Percentiles rank a stretch among this genome's conserved stretches.
phyloP scores from a whole-genome alignment of 2,888 invertebrate genomes.

The Helicoverpa assulta region DNA sequence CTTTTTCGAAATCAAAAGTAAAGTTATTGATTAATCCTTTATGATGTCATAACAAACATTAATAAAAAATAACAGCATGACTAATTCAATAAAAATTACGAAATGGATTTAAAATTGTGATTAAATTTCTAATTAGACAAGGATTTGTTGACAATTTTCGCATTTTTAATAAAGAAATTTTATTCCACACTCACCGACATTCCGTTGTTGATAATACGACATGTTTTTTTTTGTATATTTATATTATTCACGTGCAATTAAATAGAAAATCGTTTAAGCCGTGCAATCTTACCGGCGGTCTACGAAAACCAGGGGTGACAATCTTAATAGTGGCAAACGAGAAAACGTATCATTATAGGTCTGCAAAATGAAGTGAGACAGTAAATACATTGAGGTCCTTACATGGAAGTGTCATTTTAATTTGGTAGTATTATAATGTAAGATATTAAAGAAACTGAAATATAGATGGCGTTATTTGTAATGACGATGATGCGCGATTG shows the following conservation, averaged over 20 bases:
- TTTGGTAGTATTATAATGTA: too few species aligned
- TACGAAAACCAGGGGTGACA: slow-evolving; percentile 73
- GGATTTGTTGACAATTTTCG: not conserved
- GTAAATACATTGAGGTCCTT: too few species aligned
- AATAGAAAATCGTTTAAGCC: slow-evolving; percentile 42
- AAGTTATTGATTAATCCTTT: too few species aligned
- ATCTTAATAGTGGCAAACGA: too few species aligned
- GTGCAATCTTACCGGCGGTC: slow-evolving; percentile 63
- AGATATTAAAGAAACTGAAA: too few species aligned
- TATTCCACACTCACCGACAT: slow-evolving; percentile 74
- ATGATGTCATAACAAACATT: not conserved
- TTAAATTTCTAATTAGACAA: not conserved
- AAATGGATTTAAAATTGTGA: not conserved
- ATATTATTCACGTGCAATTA: slow-evolving; percentile 37
- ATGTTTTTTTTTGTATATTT: slow-evolving; percentile 66
- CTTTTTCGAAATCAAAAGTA: not conserved
- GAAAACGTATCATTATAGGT: too few species aligned
- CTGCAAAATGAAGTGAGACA: too few species aligned
- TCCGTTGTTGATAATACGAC: slow-evolving; percentile 78
- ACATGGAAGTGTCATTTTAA: too few species aligned
- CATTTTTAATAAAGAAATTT: slow-evolving; percentile 7
- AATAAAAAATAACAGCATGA: not conserved
- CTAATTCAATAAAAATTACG: not conserved
- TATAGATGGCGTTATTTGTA: too few species aligned
- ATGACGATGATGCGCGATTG: too few species aligned